Conservation (phyloP, 1,140 invertebrate genomes). For the Drosophila melanica region DNA sequence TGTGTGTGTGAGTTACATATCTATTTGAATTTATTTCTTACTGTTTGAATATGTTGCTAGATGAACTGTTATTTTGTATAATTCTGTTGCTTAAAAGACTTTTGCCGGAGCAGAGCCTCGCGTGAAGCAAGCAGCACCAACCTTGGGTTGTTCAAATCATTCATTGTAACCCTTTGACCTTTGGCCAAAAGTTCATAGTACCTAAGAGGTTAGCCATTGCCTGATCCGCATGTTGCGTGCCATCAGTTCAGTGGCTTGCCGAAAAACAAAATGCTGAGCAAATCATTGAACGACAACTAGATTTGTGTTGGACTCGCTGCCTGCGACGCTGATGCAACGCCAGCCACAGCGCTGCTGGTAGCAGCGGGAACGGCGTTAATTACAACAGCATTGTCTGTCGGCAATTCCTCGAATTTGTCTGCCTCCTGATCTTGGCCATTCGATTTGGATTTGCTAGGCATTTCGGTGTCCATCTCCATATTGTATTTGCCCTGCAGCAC, state of each 20-base stretch:
- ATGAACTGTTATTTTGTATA: constrained; percentile 54
- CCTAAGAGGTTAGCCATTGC: constrained; percentile 40
- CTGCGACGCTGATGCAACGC: constrained; percentile 66
- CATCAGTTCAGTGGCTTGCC: constrained; percentile 75
- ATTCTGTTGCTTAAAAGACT: constrained; percentile 17
- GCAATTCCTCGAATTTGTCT: constrained; percentile 24
- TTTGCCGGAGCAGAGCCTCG: constrained; percentile 32
- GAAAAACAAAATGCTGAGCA: constrained; percentile 83
- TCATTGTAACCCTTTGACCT: constrained; percentile 53
- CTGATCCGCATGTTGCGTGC: constrained; percentile 13
- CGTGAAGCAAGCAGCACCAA: constrained; percentile 57
- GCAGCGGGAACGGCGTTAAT: constrained; percentile 21
- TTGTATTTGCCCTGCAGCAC: constrained; percentile 40
- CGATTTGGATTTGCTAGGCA: constrained; percentile 36
- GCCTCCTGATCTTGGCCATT: constrained; percentile 29
- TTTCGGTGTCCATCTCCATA: constrained; percentile 54
- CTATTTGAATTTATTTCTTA: constrained; percentile 42
- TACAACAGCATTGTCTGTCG: constrained; percentile 16
- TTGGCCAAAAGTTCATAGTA: constrained; percentile 63
- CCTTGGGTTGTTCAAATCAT: constrained; percentile 58
- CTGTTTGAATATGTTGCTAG: constrained; percentile 44
- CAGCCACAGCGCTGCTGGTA: constrained; percentile 18
- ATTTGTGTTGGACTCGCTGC: constrained; percentile 76
- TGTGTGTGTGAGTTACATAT: constrained; percentile 32
- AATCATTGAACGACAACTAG: constrained; percentile 83